Percentiles rank a stretch among this genome's conserved stretches.
phyloP scores from a whole-genome alignment of 1,140 invertebrate genomes.

The Pissodes strobi region DNA sequence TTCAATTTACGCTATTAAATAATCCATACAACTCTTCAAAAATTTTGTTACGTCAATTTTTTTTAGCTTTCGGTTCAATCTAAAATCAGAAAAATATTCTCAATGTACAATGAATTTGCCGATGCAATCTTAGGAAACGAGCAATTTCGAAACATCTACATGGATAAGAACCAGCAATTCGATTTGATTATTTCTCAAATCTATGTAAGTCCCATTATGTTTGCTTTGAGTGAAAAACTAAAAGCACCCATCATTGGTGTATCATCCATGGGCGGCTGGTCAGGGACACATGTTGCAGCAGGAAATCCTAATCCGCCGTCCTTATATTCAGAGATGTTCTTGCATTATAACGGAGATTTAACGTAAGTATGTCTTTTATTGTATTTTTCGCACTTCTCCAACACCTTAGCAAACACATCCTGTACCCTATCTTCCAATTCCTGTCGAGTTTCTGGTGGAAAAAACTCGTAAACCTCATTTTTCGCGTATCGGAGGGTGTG shows the following conservation, averaged over 20 bases:
- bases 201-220: slow-evolving; percentile 37
- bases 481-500: no score
- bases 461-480: no score
- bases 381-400: no score
- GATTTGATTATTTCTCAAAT: slow-evolving; percentile 38
- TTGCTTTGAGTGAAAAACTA: slow-evolving; percentile 31
- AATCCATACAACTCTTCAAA: no score
- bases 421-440: no score
- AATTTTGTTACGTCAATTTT: no score
- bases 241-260: slow-evolving; percentile 39
- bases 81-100: slow-evolving; percentile 36
- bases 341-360: slow-evolving; percentile 34
- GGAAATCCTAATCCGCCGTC: slow-evolving; percentile 37
- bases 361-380: slow-evolving; percentile 29
- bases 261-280: slow-evolving; percentile 40
- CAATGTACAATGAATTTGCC: slow-evolving; percentile 35
- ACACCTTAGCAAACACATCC: no score
- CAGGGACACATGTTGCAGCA: slow-evolving; percentile 31
- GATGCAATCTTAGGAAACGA: slow-evolving; percentile 34
- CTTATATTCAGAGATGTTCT: slow-evolving; percentile 39
- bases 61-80: slow-evolving; percentile 28
- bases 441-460: no score
- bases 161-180: slow-evolving; percentile 29
- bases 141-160: slow-evolving; percentile 33
- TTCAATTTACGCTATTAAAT: no score